Evolutionary conservation across 1,140 invertebrate species (phyloP).

Genomic region (Zaprionus africanus): DNA sequence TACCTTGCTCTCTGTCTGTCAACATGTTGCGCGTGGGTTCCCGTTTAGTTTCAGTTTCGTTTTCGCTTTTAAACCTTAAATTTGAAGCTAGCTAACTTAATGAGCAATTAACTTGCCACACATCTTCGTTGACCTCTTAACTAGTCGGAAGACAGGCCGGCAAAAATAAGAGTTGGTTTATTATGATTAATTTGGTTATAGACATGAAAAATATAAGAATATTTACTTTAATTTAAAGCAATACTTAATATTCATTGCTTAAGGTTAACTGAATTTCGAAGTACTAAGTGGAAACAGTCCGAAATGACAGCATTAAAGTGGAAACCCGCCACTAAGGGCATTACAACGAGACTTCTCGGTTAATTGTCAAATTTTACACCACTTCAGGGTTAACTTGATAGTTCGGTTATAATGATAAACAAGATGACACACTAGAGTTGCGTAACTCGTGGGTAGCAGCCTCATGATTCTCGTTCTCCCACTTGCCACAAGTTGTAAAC

Average conservation of each 20-base stretch:
- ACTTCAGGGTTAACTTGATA: background rate
- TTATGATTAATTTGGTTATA: background rate
- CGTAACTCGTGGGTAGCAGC: background rate
- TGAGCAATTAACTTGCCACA: constrained; percentile 22
- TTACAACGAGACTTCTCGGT: background rate
- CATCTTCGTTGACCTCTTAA: constrained; percentile 22
- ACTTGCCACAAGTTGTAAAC: constrained; percentile 1
- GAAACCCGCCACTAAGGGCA: background rate
- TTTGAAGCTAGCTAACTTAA: constrained; percentile 5
- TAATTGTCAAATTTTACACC: constrained; percentile 3
- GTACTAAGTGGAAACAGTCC: background rate
- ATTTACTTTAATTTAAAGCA: background rate
- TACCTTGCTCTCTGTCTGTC: constrained; percentile 10
- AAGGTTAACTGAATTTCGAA: background rate
- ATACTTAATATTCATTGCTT: background rate
- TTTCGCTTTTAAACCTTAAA: constrained; percentile 27
- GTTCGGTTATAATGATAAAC: background rate
- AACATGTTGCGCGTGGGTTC: constrained; percentile 31
- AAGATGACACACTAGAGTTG: background rate
- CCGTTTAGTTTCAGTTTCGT: constrained; percentile 17
- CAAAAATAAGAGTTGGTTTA: background rate
- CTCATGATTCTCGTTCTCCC: background rate
- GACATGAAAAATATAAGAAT: background rate
- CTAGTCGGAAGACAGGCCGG: background rate
- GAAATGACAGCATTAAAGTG: background rate